Percentiles rank a stretch among this genome's conserved stretches.
phyloP scores from a whole-genome alignment of 2,113 vertebrate species.

The Anoplopoma fimbria region DNA sequence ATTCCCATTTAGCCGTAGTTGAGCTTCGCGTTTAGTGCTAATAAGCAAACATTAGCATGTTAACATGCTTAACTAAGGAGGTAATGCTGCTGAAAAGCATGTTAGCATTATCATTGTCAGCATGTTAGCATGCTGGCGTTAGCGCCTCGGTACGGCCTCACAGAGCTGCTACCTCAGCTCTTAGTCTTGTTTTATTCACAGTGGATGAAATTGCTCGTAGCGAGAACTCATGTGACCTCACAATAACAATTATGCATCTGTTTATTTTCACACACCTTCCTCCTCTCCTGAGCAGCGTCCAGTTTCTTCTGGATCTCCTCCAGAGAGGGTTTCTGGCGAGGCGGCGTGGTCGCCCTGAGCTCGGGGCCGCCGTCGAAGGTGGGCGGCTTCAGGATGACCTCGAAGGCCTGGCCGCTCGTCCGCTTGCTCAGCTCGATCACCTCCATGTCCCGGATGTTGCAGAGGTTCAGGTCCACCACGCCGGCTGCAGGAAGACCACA shows the following conservation, averaged over 20 bases:
- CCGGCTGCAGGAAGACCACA: slow-evolving; percentile 70
- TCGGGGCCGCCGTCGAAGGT: slow-evolving; percentile 92
- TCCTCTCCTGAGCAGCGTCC: slow-evolving; percentile 91
- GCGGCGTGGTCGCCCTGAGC: slow-evolving; percentile 90
- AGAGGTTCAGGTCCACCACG: slow-evolving; percentile 94
- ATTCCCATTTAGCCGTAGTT: not conserved
- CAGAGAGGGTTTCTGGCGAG: slow-evolving; percentile 88
- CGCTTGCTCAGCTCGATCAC: slow-evolving; percentile 96
- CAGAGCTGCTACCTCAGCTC: too few species aligned
- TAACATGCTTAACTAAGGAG: too few species aligned
- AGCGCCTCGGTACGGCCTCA: not conserved
- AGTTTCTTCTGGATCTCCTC: slow-evolving; percentile 96
- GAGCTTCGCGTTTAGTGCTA: not conserved
- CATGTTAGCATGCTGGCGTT: not conserved
- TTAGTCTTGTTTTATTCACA: not conserved
- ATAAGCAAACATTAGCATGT: not conserved
- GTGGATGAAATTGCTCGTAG: not conserved
- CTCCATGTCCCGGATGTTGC: slow-evolving; percentile 96
- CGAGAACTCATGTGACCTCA: not conserved
- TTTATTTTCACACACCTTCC: slow-evolving; percentile 84
- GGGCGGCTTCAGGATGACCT: slow-evolving; percentile 96
- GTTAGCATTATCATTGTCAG: too few species aligned
- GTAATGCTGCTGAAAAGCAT: too few species aligned
- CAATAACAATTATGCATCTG: not conserved
- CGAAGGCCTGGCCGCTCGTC: slow-evolving; percentile 93